A percentile compares a stretch with the other conserved stretches of the same genome.
These are phyloP conservation scores for Margaritifera margaritifera DNA, from an alignment of 2,888 invertebrate genomes.

Conservation along the genomic window DNA sequence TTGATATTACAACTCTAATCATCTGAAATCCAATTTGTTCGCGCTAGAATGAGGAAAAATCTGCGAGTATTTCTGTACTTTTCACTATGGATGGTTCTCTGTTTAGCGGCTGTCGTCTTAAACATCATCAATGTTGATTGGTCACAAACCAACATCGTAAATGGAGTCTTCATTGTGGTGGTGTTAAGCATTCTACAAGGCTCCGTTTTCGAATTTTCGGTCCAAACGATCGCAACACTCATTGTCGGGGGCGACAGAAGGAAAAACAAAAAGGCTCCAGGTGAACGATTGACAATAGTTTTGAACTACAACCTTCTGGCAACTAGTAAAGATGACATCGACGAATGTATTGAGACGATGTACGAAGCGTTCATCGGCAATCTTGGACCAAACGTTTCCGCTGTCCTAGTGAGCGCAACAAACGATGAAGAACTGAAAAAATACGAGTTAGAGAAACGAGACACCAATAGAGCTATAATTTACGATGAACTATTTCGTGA, in stretches of 20 bases:
- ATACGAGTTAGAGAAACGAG: slow-evolving; percentile 52
- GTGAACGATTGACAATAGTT: slow-evolving; percentile 50
- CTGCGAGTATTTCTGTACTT: slow-evolving; percentile 54
- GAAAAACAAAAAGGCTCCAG: slow-evolving; percentile 31
- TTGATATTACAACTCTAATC: too few species aligned
- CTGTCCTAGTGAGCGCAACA: slow-evolving; percentile 63
- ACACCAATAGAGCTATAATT: slow-evolving; percentile 55
- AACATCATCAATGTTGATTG: slow-evolving; percentile 64
- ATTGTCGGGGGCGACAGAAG: slow-evolving; percentile 53
- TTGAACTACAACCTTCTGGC: slow-evolving; percentile 60
- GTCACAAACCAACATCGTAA: slow-evolving; percentile 47
- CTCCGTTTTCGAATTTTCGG: slow-evolving; percentile 58
- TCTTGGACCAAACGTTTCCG: slow-evolving; percentile 53
- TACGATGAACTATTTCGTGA: slow-evolving; percentile 58
- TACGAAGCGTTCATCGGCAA: slow-evolving; percentile 62
- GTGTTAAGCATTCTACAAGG: slow-evolving; percentile 59
- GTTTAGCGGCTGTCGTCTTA: slow-evolving; percentile 46
- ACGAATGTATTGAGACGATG: slow-evolving; percentile 63
- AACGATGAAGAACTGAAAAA: slow-evolving; percentile 48
- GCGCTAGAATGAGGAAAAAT: slow-evolving; percentile 44
- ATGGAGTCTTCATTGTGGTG: slow-evolving; percentile 55
- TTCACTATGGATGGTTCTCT: slow-evolving; percentile 52
- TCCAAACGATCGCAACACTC: slow-evolving; percentile 56
- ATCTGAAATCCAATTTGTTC: too few species aligned
- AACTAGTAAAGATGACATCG: slow-evolving; percentile 56